Conservation (phyloP, 2,797 vertebrate species). For the Darevskia nairensis region DNA sequence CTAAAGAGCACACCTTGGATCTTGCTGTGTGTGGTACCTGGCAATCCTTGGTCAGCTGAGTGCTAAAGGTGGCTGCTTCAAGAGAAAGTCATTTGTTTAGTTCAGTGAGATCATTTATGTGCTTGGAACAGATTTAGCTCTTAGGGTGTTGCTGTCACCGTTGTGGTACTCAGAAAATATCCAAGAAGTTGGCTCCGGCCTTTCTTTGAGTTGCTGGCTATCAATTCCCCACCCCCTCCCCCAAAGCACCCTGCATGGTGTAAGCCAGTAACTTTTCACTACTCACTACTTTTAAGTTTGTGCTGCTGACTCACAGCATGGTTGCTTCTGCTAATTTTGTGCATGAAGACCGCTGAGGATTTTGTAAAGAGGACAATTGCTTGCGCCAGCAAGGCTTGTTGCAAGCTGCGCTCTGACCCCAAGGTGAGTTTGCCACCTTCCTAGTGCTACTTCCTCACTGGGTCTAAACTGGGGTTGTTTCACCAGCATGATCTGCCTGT, state of each 20-base stretch:
- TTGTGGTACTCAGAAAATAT: background rate
- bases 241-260: conserved; percentile 43
- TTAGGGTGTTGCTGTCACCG: background rate
- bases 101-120: conserved; percentile 40
- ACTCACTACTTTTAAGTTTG: conserved; percentile 15
- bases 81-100: conserved; percentile 48
- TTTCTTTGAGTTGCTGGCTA: conserved; percentile 46
- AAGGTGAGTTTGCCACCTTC: conserved; percentile 52
- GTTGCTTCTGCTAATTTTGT: conserved; percentile 30
- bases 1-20: conserved; percentile 28
- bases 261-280: conserved; percentile 9
- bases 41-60: conserved; percentile 50
- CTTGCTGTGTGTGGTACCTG: conserved; percentile 55
- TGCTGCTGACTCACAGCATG: conserved; percentile 59
- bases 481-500: background rate
- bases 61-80: conserved; percentile 23
- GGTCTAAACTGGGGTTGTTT: conserved; percentile 9
- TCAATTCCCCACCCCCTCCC: background rate
- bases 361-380: conserved; percentile 32
- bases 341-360: conserved; percentile 43
- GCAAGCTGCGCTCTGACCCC: conserved; percentile 7
- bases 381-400: conserved; percentile 23
- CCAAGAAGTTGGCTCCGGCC: conserved; percentile 34
- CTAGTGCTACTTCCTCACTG: background rate
- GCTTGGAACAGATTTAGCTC: conserved; percentile 12